Evolutionary conservation across 2,113 vertebrate species (phyloP), one percentile per base, ranked within the genome.

Genomic region (Zosterops borbonicus): DNA sequence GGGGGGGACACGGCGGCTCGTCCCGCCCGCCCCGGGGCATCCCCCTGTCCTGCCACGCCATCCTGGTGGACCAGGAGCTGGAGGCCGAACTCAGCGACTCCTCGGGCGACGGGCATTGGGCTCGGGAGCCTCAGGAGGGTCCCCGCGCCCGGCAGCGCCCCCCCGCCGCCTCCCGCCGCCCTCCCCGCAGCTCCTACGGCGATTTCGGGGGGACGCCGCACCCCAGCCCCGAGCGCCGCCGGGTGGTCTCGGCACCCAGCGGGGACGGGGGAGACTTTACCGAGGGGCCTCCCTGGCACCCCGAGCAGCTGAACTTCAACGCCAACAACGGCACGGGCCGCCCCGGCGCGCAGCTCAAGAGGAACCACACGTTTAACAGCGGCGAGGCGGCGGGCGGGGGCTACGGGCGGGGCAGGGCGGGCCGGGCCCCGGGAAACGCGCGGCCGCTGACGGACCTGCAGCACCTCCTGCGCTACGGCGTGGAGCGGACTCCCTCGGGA

Each of bases 171-270:
- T 4, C 83, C 35, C 98, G 98, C 94, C 82, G 87, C 90, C 42
- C 94, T 37, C 89, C 96, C 83, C 98, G 98, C 83, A 98, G 98
- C 95, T 98, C 98, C 12, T 98, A 98, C 12, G 94, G 98, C 24
- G 99, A 99, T 14, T 98, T 99, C 46, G 96, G 98, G 65, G 96
- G 97, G 88, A 99, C 99, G 0, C 98, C 98, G 4, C 98, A 97
- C 87, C 98, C 98, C 95, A 99, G 98, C 77, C 98, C 99, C 0
- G 98, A 99, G 82, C 98, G 99, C 60, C 98, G 98, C 89, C 97
- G 98, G 94, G 99, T 99, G 84, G 98, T 99, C 15, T 99, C 99
- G 1, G 99, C 99, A 7, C 99, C 99, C 37, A 98, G 96, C 76
- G 65, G 98, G 98, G 98, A 99, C 2, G 92, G 95, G 81, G 94